Evolutionary conservation across 2,113 vertebrate genomes (phyloP), one percentile per base, ranked within the genome.

Genomic region (Corvus hawaiiensis): DNA sequence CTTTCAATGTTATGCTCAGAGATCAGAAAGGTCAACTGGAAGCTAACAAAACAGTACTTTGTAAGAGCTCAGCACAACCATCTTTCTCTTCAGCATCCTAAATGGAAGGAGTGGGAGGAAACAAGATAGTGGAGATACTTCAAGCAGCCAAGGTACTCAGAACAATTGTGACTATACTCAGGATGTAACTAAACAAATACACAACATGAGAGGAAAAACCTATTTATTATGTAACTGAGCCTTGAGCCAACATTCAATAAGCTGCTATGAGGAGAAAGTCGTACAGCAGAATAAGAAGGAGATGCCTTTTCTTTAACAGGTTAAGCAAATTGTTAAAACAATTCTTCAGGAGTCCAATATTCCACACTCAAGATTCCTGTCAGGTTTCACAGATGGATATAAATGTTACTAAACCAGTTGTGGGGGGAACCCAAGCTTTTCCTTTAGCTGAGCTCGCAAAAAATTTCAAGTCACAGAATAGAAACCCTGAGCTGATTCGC

Each of bases 11-110:
- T 58, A 77, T 11, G 44, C 14, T 94, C 66, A 41, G 39, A 77
- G 63, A 91, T 43, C 30, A 32, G 66, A 97, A 94, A 93, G 85
- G 80, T 90, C 92, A 96, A 46, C 0, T 77, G 72, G 79, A 94
- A 89, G 64, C 84, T 66, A 86, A 93, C 72, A 94, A 87, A 94
- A 84, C 33, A 84, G 79, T 24, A 84, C 27, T 93, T 90, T 89
- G 49, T 69, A 85, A 91, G 87, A 33, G 62, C 67, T 59, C 49
- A 86, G 61, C 13, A 78, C 2, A 27, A 92, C 44, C 39, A 49
- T 92, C 93, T 94, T 94, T 84, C 86, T 92, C 20, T 95, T 80
- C 76, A 89, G 37, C 46, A 67, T 93, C 51, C 81, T 84, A 59
- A 80, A 82, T 81, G 24, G 83, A 93, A 88, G 15, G 49, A 85